Conservation (phyloP, 2,888 invertebrate species). For the Taenaris catops region DNA sequence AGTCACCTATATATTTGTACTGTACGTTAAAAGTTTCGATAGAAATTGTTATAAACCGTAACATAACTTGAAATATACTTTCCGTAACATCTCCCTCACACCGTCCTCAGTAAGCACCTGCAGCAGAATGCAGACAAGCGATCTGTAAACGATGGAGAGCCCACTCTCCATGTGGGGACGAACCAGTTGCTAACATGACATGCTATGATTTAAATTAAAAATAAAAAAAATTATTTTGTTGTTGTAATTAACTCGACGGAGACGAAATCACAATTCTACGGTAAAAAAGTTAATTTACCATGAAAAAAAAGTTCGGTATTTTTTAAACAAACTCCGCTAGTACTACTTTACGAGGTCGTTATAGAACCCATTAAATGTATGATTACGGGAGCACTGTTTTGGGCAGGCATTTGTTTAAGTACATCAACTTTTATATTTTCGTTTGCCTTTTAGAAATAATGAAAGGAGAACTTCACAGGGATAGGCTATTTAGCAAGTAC, state of each 20-base stretch:
- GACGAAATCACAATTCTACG: conserved; percentile 5
- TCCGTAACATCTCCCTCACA: too few relatives aligned
- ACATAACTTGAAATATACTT: too few relatives aligned
- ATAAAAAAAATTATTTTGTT: too few relatives aligned
- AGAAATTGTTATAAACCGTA: too few relatives aligned
- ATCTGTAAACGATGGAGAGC: too few relatives aligned
- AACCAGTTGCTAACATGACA: too few relatives aligned
- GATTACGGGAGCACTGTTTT: conserved; percentile 36
- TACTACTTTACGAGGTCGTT: conserved; percentile 72
- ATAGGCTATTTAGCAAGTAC: conserved; percentile 12
- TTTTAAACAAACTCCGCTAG: conserved; percentile 58
- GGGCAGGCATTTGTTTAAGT: conserved; percentile 66
- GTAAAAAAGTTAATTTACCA: conserved; percentile 9
- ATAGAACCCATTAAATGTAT: conserved; percentile 59
- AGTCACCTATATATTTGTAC: too few relatives aligned
- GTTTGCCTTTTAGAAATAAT: conserved; percentile 5
- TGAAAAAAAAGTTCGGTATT: conserved; percentile 28
- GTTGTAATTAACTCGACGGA: conserved; percentile 1
- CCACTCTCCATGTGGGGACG: too few relatives aligned
- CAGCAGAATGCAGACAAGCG: too few relatives aligned
- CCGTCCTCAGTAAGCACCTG: too few relatives aligned
- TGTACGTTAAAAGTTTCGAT: too few relatives aligned
- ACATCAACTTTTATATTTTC: conserved; percentile 55
- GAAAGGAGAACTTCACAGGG: conserved; percentile 4
- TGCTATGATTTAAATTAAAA: too few relatives aligned